Conservation (phyloP, 2,113 vertebrate species). For the Dendrocopos noguchii region DNA sequence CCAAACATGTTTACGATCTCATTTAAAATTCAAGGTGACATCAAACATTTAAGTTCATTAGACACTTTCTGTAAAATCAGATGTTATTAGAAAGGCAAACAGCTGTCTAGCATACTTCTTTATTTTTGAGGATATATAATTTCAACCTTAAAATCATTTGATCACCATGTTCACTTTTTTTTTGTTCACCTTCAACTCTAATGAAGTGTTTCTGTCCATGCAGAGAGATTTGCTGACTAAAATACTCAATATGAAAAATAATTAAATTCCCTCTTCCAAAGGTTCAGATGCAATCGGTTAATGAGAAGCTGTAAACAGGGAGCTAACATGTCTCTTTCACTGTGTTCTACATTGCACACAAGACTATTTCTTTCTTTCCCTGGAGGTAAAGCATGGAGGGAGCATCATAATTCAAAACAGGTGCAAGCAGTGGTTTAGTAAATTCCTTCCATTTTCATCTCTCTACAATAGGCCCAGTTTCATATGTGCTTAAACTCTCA, state of each 20-base stretch:
- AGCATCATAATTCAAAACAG: constrained; percentile 50
- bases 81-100: background rate
- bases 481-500: constrained; percentile 30
- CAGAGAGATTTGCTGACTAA: background rate
- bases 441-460: constrained; percentile 38
- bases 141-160: background rate
- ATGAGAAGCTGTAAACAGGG: background rate
- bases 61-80: background rate
- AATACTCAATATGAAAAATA: background rate
- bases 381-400: background rate
- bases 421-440: constrained; percentile 25
- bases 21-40: constrained; percentile 17
- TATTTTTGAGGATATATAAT: background rate
- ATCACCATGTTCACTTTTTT: background rate
- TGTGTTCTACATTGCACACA: background rate
- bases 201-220: background rate
- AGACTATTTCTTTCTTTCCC: background rate
- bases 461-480: constrained; percentile 33
- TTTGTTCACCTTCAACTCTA: constrained; percentile 5
- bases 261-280: background rate
- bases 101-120: background rate
- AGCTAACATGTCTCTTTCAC: background rate
- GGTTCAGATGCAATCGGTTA: background rate
- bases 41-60: background rate
- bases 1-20: background rate